Conservation (phyloP, 2,888 invertebrate genomes). For the Agrilus biguttatus region DNA sequence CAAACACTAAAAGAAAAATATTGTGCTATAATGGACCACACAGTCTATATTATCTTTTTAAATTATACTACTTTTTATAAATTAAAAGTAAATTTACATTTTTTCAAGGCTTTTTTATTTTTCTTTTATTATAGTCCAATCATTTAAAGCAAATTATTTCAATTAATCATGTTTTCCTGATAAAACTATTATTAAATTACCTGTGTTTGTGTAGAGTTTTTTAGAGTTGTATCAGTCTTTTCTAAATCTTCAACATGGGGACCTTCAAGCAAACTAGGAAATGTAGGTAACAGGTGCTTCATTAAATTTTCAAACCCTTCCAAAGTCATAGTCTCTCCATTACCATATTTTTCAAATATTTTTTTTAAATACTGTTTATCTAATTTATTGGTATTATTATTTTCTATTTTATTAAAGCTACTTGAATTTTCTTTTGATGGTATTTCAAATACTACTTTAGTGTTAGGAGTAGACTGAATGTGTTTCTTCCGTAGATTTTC, state of each 20-base stretch:
- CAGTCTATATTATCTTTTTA: too few relatives aligned
- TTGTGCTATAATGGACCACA: background rate
- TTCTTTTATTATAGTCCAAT: background rate
- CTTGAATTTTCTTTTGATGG: conserved; percentile 9
- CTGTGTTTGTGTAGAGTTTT: too few relatives aligned
- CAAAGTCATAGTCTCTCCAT: conserved; percentile 47
- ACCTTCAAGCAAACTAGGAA: too few relatives aligned
- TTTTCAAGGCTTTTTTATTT: too few relatives aligned
- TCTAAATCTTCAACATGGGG: too few relatives aligned
- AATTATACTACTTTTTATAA: too few relatives aligned
- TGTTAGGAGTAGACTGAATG: conserved; percentile 11
- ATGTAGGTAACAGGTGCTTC: conserved; percentile 20
- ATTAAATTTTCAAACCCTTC: conserved; percentile 58
- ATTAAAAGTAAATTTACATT: too few relatives aligned
- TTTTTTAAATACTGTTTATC: conserved; percentile 48
- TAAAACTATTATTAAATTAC: too few relatives aligned
- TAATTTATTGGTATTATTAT: conserved; percentile 16
- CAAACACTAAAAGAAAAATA: conserved; percentile 11
- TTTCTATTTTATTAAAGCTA: conserved; percentile 8
- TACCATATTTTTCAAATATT: conserved; percentile 53
- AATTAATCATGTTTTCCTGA: too few relatives aligned
- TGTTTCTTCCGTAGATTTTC: conserved; percentile 3
- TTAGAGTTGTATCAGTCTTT: too few relatives aligned
- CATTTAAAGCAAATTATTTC: background rate
- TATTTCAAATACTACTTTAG: conserved; percentile 8